phyloP scores from a whole-genome alignment of 2,888 invertebrate species.

The Hypolimnas misippus region DNA sequence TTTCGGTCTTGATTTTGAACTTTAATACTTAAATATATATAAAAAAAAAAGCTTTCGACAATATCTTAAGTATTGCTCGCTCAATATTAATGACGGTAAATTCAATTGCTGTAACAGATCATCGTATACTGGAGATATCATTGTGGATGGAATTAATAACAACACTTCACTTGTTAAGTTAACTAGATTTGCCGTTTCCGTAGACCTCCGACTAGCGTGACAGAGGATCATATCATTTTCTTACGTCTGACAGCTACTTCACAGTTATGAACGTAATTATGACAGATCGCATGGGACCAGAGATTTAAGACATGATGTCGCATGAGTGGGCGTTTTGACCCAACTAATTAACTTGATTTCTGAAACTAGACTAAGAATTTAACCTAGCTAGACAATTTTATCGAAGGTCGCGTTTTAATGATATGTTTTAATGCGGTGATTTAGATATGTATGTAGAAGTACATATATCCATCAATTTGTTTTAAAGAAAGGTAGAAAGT shows the following conservation, averaged over 20 bases:
- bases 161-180: slow-evolving; percentile 2
- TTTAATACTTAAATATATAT: too few relatives aligned
- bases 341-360: slow-evolving; percentile 29
- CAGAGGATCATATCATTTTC: slow-evolving; percentile 11
- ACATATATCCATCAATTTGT: too few relatives aligned
- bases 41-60: too few relatives aligned
- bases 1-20: too few relatives aligned
- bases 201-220: slow-evolving; percentile 10
- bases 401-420: background rate
- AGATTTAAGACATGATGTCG: slow-evolving; percentile 33
- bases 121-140: too few relatives aligned
- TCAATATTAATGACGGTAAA: too few relatives aligned
- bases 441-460: background rate
- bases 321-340: slow-evolving; percentile 33
- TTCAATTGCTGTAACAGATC: too few relatives aligned
- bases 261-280: slow-evolving; percentile 36
- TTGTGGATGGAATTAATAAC: too few relatives aligned
- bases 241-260: slow-evolving; percentile 31
- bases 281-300: slow-evolving; percentile 35
- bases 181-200: slow-evolving; percentile 28
- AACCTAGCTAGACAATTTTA: background rate
- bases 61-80: too few relatives aligned
- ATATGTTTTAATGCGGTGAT: background rate
- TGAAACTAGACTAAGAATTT: slow-evolving; percentile 1
- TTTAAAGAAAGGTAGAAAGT: too few relatives aligned